phyloP scores from a whole-genome alignment of 2,797 vertebrate species.

The Limosa lapponica region DNA sequence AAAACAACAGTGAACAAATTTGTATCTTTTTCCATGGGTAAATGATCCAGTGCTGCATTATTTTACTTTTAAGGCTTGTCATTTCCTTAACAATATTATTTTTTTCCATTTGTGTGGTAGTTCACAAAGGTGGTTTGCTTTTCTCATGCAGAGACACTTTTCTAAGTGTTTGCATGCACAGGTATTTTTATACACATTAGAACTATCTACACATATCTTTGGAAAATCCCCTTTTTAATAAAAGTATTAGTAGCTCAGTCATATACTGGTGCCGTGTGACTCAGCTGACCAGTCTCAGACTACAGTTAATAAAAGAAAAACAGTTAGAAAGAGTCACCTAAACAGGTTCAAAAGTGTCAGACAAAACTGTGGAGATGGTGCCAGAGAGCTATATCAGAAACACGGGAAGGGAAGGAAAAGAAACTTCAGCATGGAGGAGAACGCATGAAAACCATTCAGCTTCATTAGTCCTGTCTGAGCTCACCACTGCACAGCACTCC shows the following conservation, averaged over 20 bases:
- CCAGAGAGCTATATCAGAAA: neutral
- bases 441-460: neutral
- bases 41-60: neutral
- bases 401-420: neutral
- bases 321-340: neutral
- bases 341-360: neutral
- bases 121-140: neutral
- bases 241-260: neutral
- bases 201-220: neutral
- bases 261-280: too few species aligned
- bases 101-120: neutral
- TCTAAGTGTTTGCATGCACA: neutral
- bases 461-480: neutral
- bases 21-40: neutral
- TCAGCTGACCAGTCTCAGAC: neutral
- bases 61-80: neutral
- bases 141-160: neutral
- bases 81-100: neutral
- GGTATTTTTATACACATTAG: neutral
- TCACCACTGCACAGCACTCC: neutral
- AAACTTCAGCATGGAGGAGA: neutral
- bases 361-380: neutral
- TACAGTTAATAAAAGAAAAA: neutral
- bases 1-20: neutral
- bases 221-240: neutral